Evolutionary conservation across 2,888 invertebrate genomes (phyloP).

Genomic region (Cancer borealis): DNA sequence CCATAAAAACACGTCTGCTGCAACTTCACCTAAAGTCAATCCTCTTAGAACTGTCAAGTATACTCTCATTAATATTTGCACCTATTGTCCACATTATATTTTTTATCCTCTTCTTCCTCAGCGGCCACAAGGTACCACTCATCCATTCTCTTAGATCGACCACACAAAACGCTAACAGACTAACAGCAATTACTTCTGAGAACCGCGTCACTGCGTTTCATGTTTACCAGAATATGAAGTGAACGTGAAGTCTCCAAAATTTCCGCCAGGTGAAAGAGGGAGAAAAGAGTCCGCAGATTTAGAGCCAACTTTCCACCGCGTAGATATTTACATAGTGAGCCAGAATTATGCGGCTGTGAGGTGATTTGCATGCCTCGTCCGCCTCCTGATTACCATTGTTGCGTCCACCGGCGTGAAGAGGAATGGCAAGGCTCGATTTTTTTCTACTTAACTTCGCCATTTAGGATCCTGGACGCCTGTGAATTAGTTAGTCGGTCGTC

Average conservation of each 20-base stretch:
- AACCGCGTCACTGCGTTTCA: background rate
- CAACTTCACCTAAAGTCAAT: background rate
- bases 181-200: constrained; percentile 18
- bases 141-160: background rate
- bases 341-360: constrained; percentile 46
- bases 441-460: constrained; percentile 18
- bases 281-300: constrained; percentile 39
- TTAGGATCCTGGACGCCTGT: background rate
- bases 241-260: background rate
- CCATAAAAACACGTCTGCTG: background rate
- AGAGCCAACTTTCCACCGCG: constrained; percentile 40
- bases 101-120: background rate
- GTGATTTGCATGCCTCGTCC: constrained; percentile 49
- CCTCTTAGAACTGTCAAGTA: background rate
- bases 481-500: background rate
- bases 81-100: background rate
- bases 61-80: background rate
- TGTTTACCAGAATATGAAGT: constrained; percentile 6
- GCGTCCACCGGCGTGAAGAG: constrained; percentile 10
- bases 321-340: constrained; percentile 57
- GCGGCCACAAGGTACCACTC: background rate
- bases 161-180: background rate
- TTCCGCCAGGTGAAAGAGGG: constrained; percentile 22
- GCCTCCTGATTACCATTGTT: constrained; percentile 20
- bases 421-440: constrained; percentile 25